A percentile compares a stretch with the other conserved stretches of the same genome.
These are phyloP conservation scores for Rhizoglyphus robini DNA, from an alignment of 1,140 invertebrate genomes.

Conservation along the genomic window DNA sequence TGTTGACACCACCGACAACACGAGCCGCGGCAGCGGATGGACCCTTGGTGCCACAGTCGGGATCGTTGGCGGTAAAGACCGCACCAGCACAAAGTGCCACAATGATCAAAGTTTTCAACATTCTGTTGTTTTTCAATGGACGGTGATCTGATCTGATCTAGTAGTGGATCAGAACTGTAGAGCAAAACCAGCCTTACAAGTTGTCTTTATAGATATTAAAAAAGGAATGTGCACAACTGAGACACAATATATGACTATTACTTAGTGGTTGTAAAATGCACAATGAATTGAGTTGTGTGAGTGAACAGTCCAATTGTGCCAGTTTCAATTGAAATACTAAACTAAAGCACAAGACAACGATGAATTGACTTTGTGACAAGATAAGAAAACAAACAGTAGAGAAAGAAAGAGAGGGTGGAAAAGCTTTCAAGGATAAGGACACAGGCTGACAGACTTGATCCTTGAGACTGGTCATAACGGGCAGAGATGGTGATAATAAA, in stretches of 20 bases:
- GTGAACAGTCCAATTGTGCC: not conserved
- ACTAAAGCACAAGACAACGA: not conserved
- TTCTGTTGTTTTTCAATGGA: too few species aligned
- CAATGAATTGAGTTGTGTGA: not conserved
- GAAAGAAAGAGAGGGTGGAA: too few species aligned
- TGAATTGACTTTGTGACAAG: not conserved
- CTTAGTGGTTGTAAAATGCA: not conserved
- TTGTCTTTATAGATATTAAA: not conserved
- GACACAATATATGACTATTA: too few species aligned
- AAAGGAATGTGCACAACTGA: not conserved
- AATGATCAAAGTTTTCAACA: not conserved
- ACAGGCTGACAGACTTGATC: too few species aligned
- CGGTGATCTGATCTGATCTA: not conserved
- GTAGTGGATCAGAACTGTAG: not conserved
- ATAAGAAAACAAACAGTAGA: not conserved
- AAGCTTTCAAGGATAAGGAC: too few species aligned
- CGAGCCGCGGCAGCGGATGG: not conserved
- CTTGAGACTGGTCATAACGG: too few species aligned
- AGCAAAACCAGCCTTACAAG: not conserved
- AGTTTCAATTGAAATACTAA: not conserved
- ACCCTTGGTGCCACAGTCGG: constrained; percentile 13
- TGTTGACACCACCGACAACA: constrained; percentile 17
- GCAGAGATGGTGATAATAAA: too few species aligned
- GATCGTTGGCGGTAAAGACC: not conserved
- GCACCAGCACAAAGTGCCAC: not conserved